phyloP scores from a whole-genome alignment of 2,888 invertebrate species.

The Callosobruchus maculatus region DNA sequence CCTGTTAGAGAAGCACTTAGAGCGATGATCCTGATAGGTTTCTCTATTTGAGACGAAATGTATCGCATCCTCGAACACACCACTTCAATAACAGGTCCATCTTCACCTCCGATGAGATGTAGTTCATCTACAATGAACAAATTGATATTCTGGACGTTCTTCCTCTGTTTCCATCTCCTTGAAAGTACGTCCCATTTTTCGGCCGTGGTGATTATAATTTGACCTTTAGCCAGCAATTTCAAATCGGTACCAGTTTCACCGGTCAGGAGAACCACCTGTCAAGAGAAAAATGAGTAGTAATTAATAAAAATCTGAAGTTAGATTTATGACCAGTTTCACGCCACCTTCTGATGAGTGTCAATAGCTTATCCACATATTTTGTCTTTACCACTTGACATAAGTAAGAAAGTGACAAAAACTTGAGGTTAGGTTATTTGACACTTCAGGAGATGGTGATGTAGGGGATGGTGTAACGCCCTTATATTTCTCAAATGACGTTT shows the following conservation, averaged over 20 bases:
- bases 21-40: slow-evolving; percentile 88
- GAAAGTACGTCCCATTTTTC: slow-evolving; percentile 99
- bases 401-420: too few species aligned
- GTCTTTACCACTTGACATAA: too few species aligned
- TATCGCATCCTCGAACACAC: slow-evolving; percentile 87
- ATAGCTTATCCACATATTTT: too few species aligned
- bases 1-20: slow-evolving; percentile 70
- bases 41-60: slow-evolving; percentile 90
- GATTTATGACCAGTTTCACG: too few species aligned
- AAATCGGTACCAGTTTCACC: slow-evolving; percentile 98
- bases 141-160: slow-evolving; percentile 95
- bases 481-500: too few species aligned
- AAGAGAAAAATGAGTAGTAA: too few species aligned
- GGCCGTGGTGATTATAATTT: slow-evolving; percentile 94
- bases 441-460: too few species aligned
- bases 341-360: too few species aligned
- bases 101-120: slow-evolving; percentile 84
- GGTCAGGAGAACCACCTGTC: slow-evolving; percentile 72
- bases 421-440: too few species aligned
- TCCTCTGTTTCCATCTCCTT: slow-evolving; percentile 96
- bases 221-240: slow-evolving; percentile 86
- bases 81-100: slow-evolving; percentile 90
- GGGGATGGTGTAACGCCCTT: too few species aligned
- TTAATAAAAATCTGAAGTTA: too few species aligned
- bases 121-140: slow-evolving; percentile 96